Evolutionary conservation across 1,140 invertebrate species (phyloP), one percentile per base, ranked within the genome.

Genomic region (Cotesia typhae): DNA sequence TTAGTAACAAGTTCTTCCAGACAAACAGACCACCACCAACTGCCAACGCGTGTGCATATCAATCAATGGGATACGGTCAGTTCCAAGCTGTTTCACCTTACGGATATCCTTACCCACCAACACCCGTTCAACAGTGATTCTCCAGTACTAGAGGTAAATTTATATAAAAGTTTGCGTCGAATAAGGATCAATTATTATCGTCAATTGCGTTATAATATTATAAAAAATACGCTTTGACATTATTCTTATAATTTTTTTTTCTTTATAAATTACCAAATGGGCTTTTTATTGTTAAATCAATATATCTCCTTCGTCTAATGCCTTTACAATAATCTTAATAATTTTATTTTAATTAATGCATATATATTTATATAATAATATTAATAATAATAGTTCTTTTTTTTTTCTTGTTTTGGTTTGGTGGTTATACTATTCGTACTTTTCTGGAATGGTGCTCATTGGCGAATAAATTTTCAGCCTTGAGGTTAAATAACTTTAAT

Each of bases 1-100:
- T 90, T 60, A 90, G 88, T 79, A 90, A 88, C 81, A 91, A 90
- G 75, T 91, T 90, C 84, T 91, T 90, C 87, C 90, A 90, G 77
- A 88, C 86, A 3, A 87, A 84, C 70, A 83, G 89, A 67, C 86
- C 89, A 66, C 84, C 89, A 4, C 87, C 89, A 0, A 84, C 83
- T 67, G 83, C 87, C 9, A 89, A 89, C 60, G 87, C 89, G 1
- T 90, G 89, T 75, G 89, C 89, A 14, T 90, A 89, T 70, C 90
- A 90, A 70, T 90, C 88, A 5, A 87, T 89, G 84, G 85, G 87
- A 41, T 89, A 89, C 59, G 80, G 84, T 4, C 85, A 87, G 53
- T 88, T 87, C 63, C 89, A 88, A 72, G 81, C 86, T n/a, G 83
- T 87, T 17, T 78, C 84, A 41, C 84, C 88, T 3, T 90, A 88